Base-by-base conservation (phyloP, 2,113 vertebrate species). In the Piliocolobus tephrosceles region DNA sequence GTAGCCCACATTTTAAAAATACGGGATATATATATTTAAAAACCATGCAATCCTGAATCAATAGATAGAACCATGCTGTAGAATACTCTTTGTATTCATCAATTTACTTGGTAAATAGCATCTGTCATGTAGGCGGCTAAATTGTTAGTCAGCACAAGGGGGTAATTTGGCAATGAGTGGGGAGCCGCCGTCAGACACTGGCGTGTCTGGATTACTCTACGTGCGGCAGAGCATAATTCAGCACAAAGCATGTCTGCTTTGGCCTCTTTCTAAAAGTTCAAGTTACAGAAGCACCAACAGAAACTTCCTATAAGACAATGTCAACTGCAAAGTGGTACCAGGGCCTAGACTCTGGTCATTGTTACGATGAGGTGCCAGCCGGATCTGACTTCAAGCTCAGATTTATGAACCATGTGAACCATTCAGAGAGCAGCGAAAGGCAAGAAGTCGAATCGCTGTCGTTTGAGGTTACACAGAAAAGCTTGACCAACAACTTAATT, bases 371-470 rank as follows among this genome's bases (percentile, higher is more conserved):
- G 7, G 8, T 6, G 27, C 22, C 61, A 84, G 57, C 25, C 2
- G 1, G 18, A 5, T 20, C 6, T 7, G 8, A 12, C 13, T 16
- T 64, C 17, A 6, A 10, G 47, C 17, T 45, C 8, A 38, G 14
- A 40, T 27, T 72, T 25, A 61, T 0, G 5, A 81, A 5, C 13
- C 58, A n/a, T 1, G 0, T 0, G 22, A 23, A 14, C 38, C 9
- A 3, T 1, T 20, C 2, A 43, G 5, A 52, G 22, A 4, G 7
- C 5, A 0, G 2, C 7, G 2, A 6, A 57, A 50, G 84, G 35
- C 4, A 12, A 38, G 40, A 25, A 2, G 9, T 30, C 0, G 0
- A 80, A 35, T 5, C 12, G 2, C 58, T 90, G 68, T 47, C 55
- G 35, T 22, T 32, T 18, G 35, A 91, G 6, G 40, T 5, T 8